These are phyloP conservation scores for Aphelenchoides besseyi DNA, from an alignment of 1,140 invertebrate species.

Conservation along the genomic window DNA sequence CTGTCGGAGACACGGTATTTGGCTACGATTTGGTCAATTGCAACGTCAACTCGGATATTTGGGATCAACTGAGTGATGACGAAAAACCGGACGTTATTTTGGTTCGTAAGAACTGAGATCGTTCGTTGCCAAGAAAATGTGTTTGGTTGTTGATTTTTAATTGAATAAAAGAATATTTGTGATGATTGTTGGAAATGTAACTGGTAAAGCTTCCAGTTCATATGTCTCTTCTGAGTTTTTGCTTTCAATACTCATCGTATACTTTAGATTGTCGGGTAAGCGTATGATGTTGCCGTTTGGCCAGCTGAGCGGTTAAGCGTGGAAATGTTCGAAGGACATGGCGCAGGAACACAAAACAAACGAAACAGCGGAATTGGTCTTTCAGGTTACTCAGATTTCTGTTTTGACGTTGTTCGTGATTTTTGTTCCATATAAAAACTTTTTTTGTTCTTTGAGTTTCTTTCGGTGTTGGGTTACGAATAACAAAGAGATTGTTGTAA, in stretches of 20 bases:
- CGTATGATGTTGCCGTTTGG: too few relatives aligned
- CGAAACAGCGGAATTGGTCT: conserved; percentile 13
- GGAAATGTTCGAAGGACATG: background rate
- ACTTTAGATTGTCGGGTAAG: too few relatives aligned
- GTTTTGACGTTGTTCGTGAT: background rate
- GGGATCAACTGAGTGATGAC: conserved; percentile 53
- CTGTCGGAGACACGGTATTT: conserved; percentile 80
- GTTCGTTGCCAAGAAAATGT: too few relatives aligned
- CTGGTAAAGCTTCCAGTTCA: background rate
- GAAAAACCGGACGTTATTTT: conserved; percentile 65
- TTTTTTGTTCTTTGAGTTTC: conserved; percentile 1
- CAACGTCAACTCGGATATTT: conserved; percentile 57
- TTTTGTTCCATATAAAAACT: background rate
- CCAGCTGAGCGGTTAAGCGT: background rate
- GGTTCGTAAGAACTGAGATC: conserved; percentile 85
- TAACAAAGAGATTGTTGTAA: too few relatives aligned
- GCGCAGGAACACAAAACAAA: background rate
- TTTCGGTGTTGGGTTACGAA: background rate
- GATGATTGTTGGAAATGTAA: background rate
- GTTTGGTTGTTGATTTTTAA: background rate
- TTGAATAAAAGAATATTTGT: background rate
- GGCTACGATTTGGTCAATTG: conserved; percentile 56
- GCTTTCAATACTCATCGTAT: too few relatives aligned
- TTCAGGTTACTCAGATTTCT: conserved; percentile 10
- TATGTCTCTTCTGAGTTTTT: background rate